Evolutionary conservation across 2,888 invertebrate genomes (phyloP).

Genomic region (Entomobrya multifasciata): DNA sequence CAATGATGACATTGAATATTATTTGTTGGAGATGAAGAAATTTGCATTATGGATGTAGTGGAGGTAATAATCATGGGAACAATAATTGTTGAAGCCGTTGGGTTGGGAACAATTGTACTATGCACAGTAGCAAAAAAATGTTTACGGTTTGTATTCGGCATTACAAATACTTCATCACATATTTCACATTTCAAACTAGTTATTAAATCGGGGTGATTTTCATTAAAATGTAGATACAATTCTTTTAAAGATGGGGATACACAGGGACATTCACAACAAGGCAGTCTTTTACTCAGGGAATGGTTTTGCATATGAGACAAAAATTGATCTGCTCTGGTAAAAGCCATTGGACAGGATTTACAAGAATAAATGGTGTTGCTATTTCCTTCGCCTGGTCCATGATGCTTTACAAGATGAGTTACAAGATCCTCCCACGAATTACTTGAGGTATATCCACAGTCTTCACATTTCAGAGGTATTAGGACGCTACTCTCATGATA

Average conservation of each 20-base stretch:
- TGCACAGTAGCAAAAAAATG: not conserved
- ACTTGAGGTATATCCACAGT: not conserved
- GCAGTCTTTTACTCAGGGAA: not conserved
- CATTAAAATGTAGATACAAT: not conserved
- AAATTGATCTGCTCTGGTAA: not conserved
- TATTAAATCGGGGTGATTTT: not conserved
- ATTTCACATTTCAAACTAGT: not conserved
- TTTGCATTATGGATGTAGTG: not conserved
- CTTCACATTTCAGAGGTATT: not conserved
- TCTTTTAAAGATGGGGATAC: not conserved
- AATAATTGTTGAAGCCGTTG: not conserved
- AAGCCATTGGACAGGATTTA: conserved; percentile 18
- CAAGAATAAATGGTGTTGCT: not conserved
- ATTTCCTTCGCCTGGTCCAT: too few species aligned
- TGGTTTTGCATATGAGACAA: not conserved
- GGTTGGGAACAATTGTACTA: too few species aligned
- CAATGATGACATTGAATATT: not conserved
- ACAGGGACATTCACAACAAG: not conserved
- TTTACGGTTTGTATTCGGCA: not conserved
- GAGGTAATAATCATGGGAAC: not conserved
- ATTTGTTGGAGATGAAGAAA: not conserved
- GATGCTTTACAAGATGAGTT: not conserved
- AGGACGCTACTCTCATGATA: not conserved
- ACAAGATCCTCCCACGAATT: not conserved
- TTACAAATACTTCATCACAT: not conserved